Base-by-base conservation (phyloP, 2,888 invertebrate genomes). In the Ennomos erosarius region DNA sequence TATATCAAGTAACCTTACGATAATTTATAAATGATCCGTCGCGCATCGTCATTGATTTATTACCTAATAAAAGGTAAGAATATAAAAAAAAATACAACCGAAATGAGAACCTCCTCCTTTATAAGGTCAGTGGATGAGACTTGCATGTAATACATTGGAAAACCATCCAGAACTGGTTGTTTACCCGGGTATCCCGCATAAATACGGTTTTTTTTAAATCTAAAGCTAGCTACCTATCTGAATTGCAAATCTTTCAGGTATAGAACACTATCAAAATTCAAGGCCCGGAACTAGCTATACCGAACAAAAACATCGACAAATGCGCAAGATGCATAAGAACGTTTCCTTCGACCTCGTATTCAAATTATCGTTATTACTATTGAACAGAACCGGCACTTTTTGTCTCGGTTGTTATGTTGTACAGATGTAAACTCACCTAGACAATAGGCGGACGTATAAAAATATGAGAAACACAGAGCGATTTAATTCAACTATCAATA, bases 381-480 rank as follows among this genome's bases (percentile, higher is more conserved):
- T 76, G 72, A 76, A 77, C 66, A 69, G 65, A 73, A 66, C 69
- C 55, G 68, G 59, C 47, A 68, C 62, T 76, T 80, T 79, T 78
- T 78, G 72, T 70, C 68, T 68, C 43, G 65, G 50, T 68, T 64
- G 70, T 72, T 70, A 73, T 71, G 71, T 70, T 71, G 68, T 66
- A 69, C 67, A 69, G 67, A 66, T 73, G 65, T 70, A 72, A 73
- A 73, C 72, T 65, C 64, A 52, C 43, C 63, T 66, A 77, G 71
- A 88, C 88, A 88, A 90, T 88, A 78, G 81, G 65, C 89, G 90
- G 87, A 87, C 81, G 84, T 82, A 72, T 70, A 73, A 76, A 77
- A 81, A 84, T 85, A 82, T 84, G 84, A 83, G 81, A 80, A 81
- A 79, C 78, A 78, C 72, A 71, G 68, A 71, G 65, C 69, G 69